Conservation (phyloP, 2,888 invertebrate species). For the Sicus ferrugineus region DNA sequence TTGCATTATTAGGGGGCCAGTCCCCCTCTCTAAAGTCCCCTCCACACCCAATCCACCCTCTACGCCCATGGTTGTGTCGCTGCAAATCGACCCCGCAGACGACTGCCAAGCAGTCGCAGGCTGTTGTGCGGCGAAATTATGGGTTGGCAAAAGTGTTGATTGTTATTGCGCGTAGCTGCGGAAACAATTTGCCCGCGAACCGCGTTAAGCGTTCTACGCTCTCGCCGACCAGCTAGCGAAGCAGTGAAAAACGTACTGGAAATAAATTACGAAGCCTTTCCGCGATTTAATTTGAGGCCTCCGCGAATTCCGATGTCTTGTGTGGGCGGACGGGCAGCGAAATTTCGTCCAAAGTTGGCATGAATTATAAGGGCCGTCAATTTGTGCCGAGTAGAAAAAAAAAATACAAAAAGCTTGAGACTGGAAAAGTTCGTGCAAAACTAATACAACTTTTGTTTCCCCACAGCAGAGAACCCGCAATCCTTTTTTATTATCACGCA, state of each 20-base stretch:
- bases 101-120: too few relatives aligned
- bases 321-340: too few relatives aligned
- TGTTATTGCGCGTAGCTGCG: constrained; percentile 16
- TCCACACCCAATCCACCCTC: neutral
- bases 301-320: too few relatives aligned
- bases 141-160: constrained; percentile 29
- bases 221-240: neutral
- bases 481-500: constrained; percentile 6
- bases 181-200: constrained; percentile 8
- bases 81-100: neutral
- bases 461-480: too few relatives aligned
- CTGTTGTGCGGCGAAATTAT: constrained; percentile 26
- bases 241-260: neutral
- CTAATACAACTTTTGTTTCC: too few relatives aligned
- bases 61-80: neutral
- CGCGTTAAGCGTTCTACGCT: neutral
- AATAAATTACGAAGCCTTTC: constrained; percentile 6
- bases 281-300: neutral
- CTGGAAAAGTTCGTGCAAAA: too few relatives aligned
- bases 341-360: neutral
- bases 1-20: neutral
- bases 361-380: neutral
- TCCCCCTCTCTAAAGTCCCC: too few relatives aligned
- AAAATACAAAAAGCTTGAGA: neutral
- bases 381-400: neutral